phyloP scores from a whole-genome alignment of 2,888 invertebrate species.

The Halictus quadricinctus region DNA sequence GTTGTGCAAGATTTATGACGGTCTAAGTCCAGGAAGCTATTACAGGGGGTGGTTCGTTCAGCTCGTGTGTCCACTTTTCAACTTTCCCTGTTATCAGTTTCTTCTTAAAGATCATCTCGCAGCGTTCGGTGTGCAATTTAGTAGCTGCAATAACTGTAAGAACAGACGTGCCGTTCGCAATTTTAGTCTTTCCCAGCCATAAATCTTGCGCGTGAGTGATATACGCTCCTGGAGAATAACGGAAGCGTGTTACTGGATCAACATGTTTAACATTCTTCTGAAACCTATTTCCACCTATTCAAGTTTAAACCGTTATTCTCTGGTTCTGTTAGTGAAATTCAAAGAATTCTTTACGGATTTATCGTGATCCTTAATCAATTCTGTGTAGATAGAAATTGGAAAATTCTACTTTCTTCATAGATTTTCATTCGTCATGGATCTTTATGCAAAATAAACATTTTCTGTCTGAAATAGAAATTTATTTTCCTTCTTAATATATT shows the following conservation, averaged over 20 bases:
- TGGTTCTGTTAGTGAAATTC: neutral
- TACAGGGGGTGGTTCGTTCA: neutral
- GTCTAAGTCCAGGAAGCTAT: neutral
- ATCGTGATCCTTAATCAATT: neutral
- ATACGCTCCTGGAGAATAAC: neutral
- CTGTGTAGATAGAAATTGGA: too few species aligned
- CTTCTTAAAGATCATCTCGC: constrained; percentile 1
- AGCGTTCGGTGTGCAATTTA: neutral
- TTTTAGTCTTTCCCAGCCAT: neutral
- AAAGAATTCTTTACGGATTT: neutral
- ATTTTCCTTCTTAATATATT: too few species aligned
- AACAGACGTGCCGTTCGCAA: neutral
- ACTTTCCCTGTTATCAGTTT: constrained; percentile 11
- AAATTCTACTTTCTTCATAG: neutral
- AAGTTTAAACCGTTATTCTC: neutral
- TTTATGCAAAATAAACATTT: too few species aligned
- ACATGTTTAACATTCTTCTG: neutral
- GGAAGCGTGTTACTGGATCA: neutral
- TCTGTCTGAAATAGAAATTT: too few species aligned
- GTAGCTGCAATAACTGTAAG: constrained; percentile 6
- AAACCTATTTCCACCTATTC: neutral
- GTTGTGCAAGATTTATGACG: neutral
- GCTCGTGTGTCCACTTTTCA: constrained; percentile 4
- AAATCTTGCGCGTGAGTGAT: neutral
- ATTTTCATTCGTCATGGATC: too few species aligned